Conservation (phyloP, 2,797 vertebrate genomes). For the Neopelma chrysocephalum region DNA sequence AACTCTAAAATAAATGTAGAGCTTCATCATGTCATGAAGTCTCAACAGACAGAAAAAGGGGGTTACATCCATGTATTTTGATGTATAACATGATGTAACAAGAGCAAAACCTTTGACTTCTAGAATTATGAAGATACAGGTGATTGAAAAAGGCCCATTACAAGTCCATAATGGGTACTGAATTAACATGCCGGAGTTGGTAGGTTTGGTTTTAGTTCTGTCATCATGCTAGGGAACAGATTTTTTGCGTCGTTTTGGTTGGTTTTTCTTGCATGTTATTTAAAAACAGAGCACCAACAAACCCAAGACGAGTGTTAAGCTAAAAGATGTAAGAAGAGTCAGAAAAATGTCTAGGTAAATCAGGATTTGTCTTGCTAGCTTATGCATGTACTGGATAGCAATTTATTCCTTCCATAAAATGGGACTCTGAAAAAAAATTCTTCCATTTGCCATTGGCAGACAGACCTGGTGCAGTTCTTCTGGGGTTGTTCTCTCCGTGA, state of each 20-base stretch:
- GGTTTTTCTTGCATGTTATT: not conserved
- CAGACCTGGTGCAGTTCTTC: not conserved
- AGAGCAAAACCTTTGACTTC: not conserved
- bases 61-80: not conserved
- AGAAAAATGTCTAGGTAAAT: not conserved
- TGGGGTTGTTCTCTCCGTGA: not conserved
- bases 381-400: not conserved
- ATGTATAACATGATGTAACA: not conserved
- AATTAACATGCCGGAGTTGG: not conserved
- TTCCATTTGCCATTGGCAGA: not conserved
- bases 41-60: not conserved
- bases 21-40: not conserved
- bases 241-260: not conserved
- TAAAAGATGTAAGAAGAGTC: not conserved
- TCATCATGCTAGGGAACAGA: not conserved
- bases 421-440: not conserved
- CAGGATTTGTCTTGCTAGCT: not conserved
- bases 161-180: not conserved
- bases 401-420: not conserved
- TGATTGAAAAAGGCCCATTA: not conserved
- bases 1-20: not conserved
- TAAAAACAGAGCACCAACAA: not conserved
- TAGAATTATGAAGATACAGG: not conserved
- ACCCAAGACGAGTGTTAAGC: not conserved
- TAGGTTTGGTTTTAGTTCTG: not conserved